These are phyloP conservation scores for Apis cerana DNA, from an alignment of 1,140 invertebrate species.

Conservation along the genomic window DNA sequence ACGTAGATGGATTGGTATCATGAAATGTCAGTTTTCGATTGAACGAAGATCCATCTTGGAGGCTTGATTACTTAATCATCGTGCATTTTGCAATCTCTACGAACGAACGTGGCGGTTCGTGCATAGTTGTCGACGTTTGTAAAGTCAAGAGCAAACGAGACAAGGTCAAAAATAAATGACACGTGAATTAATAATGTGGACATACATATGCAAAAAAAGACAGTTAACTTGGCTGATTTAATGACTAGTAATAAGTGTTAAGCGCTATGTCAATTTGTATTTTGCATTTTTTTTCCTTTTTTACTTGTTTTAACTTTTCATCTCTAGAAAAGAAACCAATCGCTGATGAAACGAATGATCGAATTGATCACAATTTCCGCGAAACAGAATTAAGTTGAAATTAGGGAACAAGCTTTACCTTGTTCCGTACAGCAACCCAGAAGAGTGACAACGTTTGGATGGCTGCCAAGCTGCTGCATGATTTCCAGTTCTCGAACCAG, in stretches of 20 bases:
- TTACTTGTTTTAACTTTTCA: too few species aligned
- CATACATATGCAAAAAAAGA: not conserved
- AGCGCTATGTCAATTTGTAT: not conserved
- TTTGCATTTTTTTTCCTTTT: too few species aligned
- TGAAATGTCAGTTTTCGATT: not conserved
- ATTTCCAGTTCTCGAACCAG: conserved; percentile 89
- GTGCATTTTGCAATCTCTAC: conserved; percentile 20
- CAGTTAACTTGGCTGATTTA: not conserved
- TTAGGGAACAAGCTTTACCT: conserved; percentile 80
- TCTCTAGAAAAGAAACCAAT: too few species aligned
- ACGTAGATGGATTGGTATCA: not conserved
- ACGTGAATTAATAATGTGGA: not conserved
- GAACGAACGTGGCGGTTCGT: conserved; percentile 43
- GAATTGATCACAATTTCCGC: not conserved
- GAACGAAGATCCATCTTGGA: not conserved
- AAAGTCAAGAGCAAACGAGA: too few species aligned
- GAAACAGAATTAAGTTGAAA: not conserved
- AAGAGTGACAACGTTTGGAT: conserved; percentile 92
- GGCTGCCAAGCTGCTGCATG: conserved; percentile 92
- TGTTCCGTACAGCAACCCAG: conserved; percentile 92
- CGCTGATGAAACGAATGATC: too few species aligned
- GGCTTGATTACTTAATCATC: conserved; percentile 41
- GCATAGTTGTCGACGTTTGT: conserved; percentile 7
- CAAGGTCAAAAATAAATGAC: conserved; percentile 52
- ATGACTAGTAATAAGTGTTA: not conserved